These are phyloP conservation scores for Neelides sp. DNA, from an alignment of 1,140 invertebrate genomes.

Conservation along the genomic window DNA sequence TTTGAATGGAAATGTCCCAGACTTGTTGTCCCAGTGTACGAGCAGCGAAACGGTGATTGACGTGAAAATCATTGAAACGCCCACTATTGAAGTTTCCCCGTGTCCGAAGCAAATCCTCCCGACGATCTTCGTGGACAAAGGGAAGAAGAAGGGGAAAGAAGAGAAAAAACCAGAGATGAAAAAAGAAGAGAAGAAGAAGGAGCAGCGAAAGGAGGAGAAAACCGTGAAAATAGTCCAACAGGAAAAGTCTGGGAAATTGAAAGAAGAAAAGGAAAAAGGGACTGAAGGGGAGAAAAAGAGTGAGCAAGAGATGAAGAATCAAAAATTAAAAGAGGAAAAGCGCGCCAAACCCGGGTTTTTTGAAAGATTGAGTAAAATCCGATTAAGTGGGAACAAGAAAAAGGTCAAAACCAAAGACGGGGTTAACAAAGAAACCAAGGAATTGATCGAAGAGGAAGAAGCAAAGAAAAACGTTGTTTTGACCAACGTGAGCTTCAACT, in stretches of 20 bases:
- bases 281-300: not conserved
- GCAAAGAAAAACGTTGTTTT: conserved; percentile 1
- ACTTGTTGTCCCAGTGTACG: conserved; percentile 28
- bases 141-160: no score
- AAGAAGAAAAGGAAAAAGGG: not conserved
- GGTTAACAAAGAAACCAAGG: conserved; percentile 26
- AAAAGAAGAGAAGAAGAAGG: conserved; percentile 16
- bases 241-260: conserved; percentile 1
- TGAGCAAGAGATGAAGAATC: not conserved
- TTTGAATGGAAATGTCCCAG: conserved; percentile 12
- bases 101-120: conserved; percentile 23
- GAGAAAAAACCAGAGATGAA: no score
- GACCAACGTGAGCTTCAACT: not conserved
- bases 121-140: conserved; percentile 5
- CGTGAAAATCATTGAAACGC: conserved; percentile 18
- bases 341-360: conserved; percentile 29
- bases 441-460: conserved; percentile 25
- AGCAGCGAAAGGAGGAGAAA: conserved; percentile 9
- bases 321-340: conserved; percentile 9
- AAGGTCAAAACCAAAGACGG: no score
- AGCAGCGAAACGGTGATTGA: conserved; percentile 24
- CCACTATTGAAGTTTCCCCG: not conserved
- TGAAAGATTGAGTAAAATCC: conserved; percentile 25
- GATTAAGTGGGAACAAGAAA: conserved; percentile 20
- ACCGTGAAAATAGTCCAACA: conserved; percentile 9